Percentiles rank a stretch among this genome's conserved stretches.
phyloP scores from a whole-genome alignment of 2,888 invertebrate species.

The Drosophila tripunctata region DNA sequence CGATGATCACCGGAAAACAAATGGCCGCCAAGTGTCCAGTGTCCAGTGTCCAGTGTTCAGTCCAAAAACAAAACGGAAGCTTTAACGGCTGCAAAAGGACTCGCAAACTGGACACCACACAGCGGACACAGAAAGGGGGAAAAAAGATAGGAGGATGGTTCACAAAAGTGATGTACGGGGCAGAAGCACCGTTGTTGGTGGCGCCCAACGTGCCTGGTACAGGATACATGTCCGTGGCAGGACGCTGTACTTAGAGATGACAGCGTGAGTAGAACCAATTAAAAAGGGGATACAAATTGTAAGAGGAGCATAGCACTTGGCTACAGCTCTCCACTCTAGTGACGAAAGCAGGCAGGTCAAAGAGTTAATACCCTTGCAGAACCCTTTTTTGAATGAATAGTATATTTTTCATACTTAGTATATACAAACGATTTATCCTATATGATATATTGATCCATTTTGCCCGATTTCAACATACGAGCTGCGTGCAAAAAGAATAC shows the following conservation, averaged over 20 bases:
- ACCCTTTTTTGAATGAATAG: too few species aligned
- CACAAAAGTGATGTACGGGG: background rate
- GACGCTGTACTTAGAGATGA: conserved; percentile 9
- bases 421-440: too few species aligned
- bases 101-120: conserved; percentile 13
- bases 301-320: too few species aligned
- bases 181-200: background rate
- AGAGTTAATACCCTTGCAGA: too few species aligned
- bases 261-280: background rate
- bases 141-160: background rate
- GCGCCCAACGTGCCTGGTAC: background rate
- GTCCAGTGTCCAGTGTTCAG: background rate
- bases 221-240: too few species aligned
- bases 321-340: too few species aligned
- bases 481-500: too few species aligned
- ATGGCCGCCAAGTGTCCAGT: conserved; percentile 54
- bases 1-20: conserved; percentile 80
- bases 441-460: too few species aligned
- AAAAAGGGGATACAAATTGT: background rate
- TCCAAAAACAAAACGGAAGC: conserved; percentile 31
- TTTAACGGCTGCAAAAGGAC: conserved; percentile 41
- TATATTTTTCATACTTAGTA: too few species aligned
- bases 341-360: too few species aligned
- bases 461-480: too few species aligned
- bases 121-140: background rate